Evolutionary conservation across 2,888 invertebrate species (phyloP).

Genomic region (Cryptocephalus moraei): DNA sequence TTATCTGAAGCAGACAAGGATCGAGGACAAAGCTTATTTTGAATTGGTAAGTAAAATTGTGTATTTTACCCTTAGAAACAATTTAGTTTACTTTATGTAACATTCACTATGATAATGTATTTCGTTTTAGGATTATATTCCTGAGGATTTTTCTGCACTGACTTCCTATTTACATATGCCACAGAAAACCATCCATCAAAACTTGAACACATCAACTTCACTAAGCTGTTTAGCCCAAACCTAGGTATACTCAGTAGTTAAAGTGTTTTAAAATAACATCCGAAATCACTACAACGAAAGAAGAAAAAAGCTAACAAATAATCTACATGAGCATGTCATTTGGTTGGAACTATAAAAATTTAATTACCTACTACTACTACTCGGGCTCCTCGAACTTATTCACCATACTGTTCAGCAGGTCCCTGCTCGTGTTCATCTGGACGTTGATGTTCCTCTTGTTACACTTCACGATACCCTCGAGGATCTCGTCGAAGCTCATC

Average conservation of each 20-base stretch:
- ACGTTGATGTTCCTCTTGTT: constrained; percentile 24
- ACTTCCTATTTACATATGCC: too few species aligned
- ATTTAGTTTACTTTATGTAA: too few species aligned
- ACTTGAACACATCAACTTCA: too few species aligned
- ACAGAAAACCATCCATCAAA: too few species aligned
- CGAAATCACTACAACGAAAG: too few species aligned
- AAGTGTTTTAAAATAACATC: too few species aligned
- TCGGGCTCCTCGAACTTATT: constrained; percentile 2
- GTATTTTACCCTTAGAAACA: too few species aligned
- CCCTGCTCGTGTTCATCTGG: constrained; percentile 11
- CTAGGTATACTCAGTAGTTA: too few species aligned
- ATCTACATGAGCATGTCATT: background rate
- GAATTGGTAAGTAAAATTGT: background rate
- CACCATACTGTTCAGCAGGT: constrained; percentile 12
- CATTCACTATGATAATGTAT: too few species aligned
- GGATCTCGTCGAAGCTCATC: constrained; percentile 25
- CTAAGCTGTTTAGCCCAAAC: too few species aligned
- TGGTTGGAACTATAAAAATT: background rate
- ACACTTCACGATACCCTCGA: constrained; percentile 24
- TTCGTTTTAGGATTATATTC: too few species aligned
- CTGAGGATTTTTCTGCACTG: too few species aligned
- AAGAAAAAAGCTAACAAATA: background rate
- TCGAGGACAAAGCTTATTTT: background rate
- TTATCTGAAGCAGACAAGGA: background rate
- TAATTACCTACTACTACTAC: background rate